These are phyloP conservation scores for Tetragonula clypearis DNA, from an alignment of 1,140 invertebrate genomes.

Conservation along the genomic window DNA sequence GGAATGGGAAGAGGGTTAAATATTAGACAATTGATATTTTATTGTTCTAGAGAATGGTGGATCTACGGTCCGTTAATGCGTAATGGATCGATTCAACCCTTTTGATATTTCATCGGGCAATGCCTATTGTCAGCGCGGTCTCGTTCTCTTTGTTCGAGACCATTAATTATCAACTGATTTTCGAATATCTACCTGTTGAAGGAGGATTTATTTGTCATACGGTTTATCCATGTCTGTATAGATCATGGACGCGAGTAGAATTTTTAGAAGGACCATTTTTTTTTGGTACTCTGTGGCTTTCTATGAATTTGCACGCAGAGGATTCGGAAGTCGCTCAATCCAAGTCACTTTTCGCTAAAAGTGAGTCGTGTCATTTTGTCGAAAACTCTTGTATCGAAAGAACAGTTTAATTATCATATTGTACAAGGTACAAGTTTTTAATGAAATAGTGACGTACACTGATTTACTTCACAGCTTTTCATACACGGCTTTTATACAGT, in stretches of 20 bases:
- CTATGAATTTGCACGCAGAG: not conserved
- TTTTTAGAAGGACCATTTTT: not conserved
- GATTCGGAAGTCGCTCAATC: too few species aligned
- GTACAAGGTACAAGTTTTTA: too few species aligned
- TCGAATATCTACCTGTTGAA: not conserved
- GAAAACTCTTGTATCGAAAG: too few species aligned
- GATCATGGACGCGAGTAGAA: not conserved
- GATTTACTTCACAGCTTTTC: too few species aligned
- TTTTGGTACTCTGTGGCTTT: too few species aligned
- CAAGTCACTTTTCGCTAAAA: too few species aligned
- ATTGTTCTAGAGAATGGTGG: not conserved
- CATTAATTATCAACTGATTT: not conserved
- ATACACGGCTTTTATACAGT: too few species aligned
- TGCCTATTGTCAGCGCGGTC: not conserved
- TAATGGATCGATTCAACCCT: conserved; percentile 7
- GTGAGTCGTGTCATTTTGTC: too few species aligned
- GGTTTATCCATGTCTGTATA: not conserved
- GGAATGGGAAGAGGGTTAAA: not conserved
- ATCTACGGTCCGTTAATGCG: not conserved
- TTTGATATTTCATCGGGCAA: not conserved
- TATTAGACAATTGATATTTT: conserved; percentile 29
- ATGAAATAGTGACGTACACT: too few species aligned
- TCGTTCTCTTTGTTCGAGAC: not conserved
- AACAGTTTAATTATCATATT: too few species aligned
- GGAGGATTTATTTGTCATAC: not conserved